Conservation (phyloP, 2,888 invertebrate genomes). For the Mayetiola destructor region DNA sequence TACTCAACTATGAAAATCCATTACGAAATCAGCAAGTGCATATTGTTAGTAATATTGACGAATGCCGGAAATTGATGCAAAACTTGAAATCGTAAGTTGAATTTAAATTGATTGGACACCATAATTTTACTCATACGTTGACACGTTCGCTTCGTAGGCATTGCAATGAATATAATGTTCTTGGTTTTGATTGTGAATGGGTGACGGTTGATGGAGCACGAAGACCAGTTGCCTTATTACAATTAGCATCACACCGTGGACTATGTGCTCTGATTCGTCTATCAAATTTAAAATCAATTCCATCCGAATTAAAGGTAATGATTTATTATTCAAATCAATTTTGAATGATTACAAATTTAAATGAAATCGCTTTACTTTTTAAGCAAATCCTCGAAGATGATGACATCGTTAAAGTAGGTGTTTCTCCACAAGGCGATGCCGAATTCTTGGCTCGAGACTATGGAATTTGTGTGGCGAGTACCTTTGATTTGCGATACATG, state of each 20-base stretch:
- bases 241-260: slow-evolving; percentile 55
- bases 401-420: slow-evolving; percentile 60
- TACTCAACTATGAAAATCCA: slow-evolving; percentile 21
- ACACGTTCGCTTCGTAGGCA: slow-evolving; percentile 22
- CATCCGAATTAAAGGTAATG: slow-evolving; percentile 46
- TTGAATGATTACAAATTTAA: background rate
- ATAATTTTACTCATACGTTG: background rate
- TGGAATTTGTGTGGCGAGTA: slow-evolving; percentile 42
- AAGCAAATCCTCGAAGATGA: slow-evolving; percentile 46
- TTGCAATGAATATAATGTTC: slow-evolving; percentile 34
- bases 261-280: slow-evolving; percentile 56
- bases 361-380: slow-evolving; percentile 18
- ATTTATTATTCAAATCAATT: background rate
- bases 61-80: slow-evolving; percentile 26
- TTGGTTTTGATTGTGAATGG: slow-evolving; percentile 78
- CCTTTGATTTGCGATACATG: slow-evolving; percentile 53
- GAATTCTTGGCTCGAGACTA: slow-evolving; percentile 50
- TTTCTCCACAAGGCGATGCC: slow-evolving; percentile 55
- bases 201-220: slow-evolving; percentile 44
- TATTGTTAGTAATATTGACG: slow-evolving; percentile 27
- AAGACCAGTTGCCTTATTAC: slow-evolving; percentile 52
- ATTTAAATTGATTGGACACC: background rate
- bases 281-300: slow-evolving; percentile 43
- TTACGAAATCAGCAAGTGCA: slow-evolving; percentile 26
- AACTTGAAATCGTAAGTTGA: slow-evolving; percentile 28